Percentiles rank a stretch among this genome's conserved stretches.
phyloP scores from a whole-genome alignment of 1,140 invertebrate genomes.

The Listronotus oregonensis region DNA sequence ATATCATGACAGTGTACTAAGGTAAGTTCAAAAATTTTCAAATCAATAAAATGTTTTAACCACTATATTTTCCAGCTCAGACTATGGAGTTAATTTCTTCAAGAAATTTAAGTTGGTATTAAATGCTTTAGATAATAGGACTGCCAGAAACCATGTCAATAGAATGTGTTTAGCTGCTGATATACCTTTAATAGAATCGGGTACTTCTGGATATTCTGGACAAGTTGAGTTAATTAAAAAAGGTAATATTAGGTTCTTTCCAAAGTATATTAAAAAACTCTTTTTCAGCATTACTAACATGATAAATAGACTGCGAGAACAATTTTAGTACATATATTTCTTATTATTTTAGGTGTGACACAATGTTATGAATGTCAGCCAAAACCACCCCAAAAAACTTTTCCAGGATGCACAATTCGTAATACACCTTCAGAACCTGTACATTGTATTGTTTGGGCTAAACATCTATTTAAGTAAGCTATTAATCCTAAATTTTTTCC shows the following conservation, averaged over 20 bases:
- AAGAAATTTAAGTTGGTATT: conserved; percentile 91
- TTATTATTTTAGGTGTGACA: conserved; percentile 63
- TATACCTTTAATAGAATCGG: conserved; percentile 94
- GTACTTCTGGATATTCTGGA: conserved; percentile 94
- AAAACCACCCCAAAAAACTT: conserved; percentile 89
- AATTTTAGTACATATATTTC: too few species aligned
- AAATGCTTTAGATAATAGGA: conserved; percentile 97
- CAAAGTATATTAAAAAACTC: too few species aligned
- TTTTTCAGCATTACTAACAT: too few species aligned
- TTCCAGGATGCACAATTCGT: conserved; percentile 96
- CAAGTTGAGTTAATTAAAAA: conserved; percentile 90
- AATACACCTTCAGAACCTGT: conserved; percentile 99
- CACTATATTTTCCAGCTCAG: conserved; percentile 67
- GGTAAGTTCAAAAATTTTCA: conserved; percentile 63
- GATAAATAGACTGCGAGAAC: too few species aligned
- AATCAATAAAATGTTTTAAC: neutral
- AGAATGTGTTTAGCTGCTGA: conserved; percentile 96
- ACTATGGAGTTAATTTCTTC: conserved; percentile 92
- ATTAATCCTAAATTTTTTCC: too few species aligned
- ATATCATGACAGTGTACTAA: conserved; percentile 92
- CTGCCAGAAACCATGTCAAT: conserved; percentile 97
- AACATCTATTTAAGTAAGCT: conserved; percentile 95
- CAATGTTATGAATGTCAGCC: conserved; percentile 98
- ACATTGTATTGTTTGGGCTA: conserved; percentile 99
- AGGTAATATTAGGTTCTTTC: conserved; percentile 49